Evolutionary conservation across 2,113 vertebrate genomes (phyloP).

Genomic region (Diadophis punctatus): DNA sequence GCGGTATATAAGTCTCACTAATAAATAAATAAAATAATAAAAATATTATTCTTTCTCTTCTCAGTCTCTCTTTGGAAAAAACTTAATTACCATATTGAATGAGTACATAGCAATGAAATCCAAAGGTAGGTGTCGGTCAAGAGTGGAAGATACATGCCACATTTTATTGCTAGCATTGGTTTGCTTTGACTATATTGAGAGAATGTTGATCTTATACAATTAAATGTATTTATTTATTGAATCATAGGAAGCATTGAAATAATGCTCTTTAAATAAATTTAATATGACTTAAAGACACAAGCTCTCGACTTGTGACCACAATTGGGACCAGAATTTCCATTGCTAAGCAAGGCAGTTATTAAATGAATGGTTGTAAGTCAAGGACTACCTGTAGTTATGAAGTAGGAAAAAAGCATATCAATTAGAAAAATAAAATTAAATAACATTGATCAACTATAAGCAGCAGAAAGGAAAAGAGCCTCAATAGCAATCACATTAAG

Average conservation of each 20-base stretch:
- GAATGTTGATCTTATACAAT: not conserved
- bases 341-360: not conserved
- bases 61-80: constrained; percentile 96
- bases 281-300: not conserved
- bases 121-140: constrained; percentile 78
- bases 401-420: not conserved
- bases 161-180: constrained; percentile 6
- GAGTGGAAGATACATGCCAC: not conserved
- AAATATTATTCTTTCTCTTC: constrained; percentile 30
- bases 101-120: constrained; percentile 92
- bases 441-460: not conserved
- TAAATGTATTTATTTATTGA: not conserved
- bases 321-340: not conserved
- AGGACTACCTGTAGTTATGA: not conserved
- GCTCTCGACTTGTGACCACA: not conserved
- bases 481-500: not conserved
- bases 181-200: not conserved
- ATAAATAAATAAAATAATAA: too few species aligned
- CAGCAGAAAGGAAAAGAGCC: not conserved
- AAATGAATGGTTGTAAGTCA: not conserved
- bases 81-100: constrained; percentile 90
- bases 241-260: not conserved
- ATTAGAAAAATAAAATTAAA: not conserved
- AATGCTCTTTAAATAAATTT: not conserved
- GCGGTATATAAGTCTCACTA: too few species aligned